phyloP scores from a whole-genome alignment of 2,888 invertebrate genomes.

The Linnaemya vulpina region DNA sequence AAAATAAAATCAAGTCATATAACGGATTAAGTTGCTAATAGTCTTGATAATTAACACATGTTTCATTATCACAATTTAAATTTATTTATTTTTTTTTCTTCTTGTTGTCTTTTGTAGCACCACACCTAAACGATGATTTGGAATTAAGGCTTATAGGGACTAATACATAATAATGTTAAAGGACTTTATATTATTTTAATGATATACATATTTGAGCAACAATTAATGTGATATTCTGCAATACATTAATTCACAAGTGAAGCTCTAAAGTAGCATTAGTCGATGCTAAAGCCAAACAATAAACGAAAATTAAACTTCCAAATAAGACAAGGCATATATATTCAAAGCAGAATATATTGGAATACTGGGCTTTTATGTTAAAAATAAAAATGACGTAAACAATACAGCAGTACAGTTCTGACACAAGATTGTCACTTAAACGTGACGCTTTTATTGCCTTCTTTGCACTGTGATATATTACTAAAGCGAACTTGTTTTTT shows the following conservation, averaged over 20 bases:
- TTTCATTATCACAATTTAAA: constrained; percentile 45
- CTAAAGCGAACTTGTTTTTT: background rate
- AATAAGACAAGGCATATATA: too few species aligned
- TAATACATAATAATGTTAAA: background rate
- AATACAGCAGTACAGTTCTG: too few species aligned
- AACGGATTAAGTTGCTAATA: constrained; percentile 59
- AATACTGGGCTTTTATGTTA: too few species aligned
- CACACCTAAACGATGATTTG: background rate
- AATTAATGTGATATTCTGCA: too few species aligned
- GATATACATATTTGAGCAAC: background rate
- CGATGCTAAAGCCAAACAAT: too few species aligned
- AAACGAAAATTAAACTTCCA: too few species aligned
- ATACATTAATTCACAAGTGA: too few species aligned
- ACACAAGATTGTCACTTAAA: background rate
- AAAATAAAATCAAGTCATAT: constrained; percentile 29
- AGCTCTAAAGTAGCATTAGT: too few species aligned
- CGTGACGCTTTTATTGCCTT: background rate
- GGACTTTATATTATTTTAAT: background rate
- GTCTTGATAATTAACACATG: constrained; percentile 60
- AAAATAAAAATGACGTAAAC: too few species aligned
- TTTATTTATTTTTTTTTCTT: constrained; percentile 11
- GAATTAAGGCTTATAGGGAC: background rate
- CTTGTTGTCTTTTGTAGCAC: background rate
- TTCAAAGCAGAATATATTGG: too few species aligned
- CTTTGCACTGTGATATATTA: background rate